Conservation (phyloP, 2,888 invertebrate species). For the Rhopalosiphum nymphaeae region DNA sequence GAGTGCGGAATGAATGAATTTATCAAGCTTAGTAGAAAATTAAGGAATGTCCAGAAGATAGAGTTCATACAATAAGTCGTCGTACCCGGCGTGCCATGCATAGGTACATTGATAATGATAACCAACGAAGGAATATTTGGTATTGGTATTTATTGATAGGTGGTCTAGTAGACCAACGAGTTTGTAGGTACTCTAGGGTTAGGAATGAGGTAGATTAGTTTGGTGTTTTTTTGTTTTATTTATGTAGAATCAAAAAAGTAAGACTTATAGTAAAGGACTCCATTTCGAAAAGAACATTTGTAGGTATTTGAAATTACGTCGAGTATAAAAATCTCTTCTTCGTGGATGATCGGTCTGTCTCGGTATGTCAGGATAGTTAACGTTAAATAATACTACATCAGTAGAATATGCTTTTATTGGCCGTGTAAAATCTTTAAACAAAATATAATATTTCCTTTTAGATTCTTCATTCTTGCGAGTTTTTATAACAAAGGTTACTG, state of each 20-base stretch:
- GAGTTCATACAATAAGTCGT: neutral
- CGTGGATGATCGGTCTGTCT: no score
- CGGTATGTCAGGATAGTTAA: no score
- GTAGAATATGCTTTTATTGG: no score
- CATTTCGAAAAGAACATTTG: neutral
- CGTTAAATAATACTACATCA: no score
- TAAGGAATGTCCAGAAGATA: neutral
- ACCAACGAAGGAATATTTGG: neutral
- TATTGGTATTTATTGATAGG: neutral
- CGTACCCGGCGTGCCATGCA: neutral
- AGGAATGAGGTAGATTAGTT: neutral
- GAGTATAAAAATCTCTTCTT: neutral
- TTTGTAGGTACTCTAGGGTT: no score
- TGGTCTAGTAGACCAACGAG: neutral
- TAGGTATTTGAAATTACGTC: neutral
- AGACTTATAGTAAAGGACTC: neutral
- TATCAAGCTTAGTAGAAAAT: neutral
- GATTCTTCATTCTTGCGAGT: no score
- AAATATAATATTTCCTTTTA: no score
- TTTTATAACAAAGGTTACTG: no score
- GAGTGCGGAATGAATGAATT: neutral
- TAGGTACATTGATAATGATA: no score
- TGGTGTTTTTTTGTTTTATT: no score
- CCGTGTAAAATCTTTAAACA: no score
- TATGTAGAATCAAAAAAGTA: neutral